Evolutionary conservation across 2,113 vertebrate genomes (phyloP).

Genomic region (Apodemus sylvaticus): DNA sequence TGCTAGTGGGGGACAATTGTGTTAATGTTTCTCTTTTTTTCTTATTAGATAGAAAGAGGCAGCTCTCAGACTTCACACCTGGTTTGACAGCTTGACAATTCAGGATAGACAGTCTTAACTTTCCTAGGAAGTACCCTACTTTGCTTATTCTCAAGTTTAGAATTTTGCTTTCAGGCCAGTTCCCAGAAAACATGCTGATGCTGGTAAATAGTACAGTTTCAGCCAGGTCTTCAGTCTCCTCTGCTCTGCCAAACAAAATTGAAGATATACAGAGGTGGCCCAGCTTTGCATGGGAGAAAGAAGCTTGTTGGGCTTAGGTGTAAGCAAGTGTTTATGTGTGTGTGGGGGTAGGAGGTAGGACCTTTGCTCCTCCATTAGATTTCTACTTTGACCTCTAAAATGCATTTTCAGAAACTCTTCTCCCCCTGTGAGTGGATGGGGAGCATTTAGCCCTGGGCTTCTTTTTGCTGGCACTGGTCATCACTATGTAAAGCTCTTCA

Average conservation of each 20-base stretch:
- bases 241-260: background rate
- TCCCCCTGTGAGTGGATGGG: rapidly evolving
- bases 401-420: background rate
- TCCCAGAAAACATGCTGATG: background rate
- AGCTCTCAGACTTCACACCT: background rate
- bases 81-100: background rate
- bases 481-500: slow-evolving; percentile 91
- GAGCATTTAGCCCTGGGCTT: slow-evolving; percentile 83
- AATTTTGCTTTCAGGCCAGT: background rate
- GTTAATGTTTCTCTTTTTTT: background rate
- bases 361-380: background rate
- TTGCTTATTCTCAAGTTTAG: background rate
- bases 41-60: background rate
- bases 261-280: background rate
- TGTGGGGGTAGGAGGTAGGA: slow-evolving; percentile 50
- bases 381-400: background rate
- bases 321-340: slow-evolving; percentile 67
- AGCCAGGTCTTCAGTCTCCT: background rate
- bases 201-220: background rate
- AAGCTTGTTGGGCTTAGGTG: background rate
- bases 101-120: background rate
- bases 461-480: slow-evolving; percentile 89
- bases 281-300: background rate
- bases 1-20: background rate
- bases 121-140: background rate